Conservation (phyloP, 2,113 vertebrate species). For the Polypterus senegalus region DNA sequence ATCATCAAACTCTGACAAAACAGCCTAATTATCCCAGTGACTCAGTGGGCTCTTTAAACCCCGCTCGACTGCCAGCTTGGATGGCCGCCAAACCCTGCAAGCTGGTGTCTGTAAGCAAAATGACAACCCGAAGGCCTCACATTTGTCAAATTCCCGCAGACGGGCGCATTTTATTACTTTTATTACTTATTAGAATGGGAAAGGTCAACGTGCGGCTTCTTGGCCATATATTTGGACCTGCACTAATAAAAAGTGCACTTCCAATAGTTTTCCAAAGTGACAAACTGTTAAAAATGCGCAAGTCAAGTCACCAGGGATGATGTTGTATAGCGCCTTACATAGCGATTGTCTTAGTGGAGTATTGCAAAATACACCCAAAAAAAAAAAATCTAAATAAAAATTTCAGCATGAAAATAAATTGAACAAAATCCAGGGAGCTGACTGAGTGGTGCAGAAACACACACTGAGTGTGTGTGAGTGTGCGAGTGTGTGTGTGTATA, state of each 20-base stretch:
- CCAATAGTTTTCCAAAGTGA: constrained; percentile 26
- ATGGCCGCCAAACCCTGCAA: constrained; percentile 58
- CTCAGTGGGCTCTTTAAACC: constrained; percentile 54
- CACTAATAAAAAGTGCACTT: constrained; percentile 37
- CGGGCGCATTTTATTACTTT: neutral
- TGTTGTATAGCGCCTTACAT: too few relatives aligned
- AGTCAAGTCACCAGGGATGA: too few relatives aligned
- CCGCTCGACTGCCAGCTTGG: constrained; percentile 58
- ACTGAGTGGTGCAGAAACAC: too few relatives aligned
- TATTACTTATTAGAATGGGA: constrained; percentile 56
- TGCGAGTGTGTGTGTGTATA: too few relatives aligned
- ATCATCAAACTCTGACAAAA: constrained; percentile 87
- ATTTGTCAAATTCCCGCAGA: too few relatives aligned
- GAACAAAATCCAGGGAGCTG: too few relatives aligned
- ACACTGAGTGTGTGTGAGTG: too few relatives aligned
- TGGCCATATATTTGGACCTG: constrained; percentile 28
- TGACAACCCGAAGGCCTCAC: constrained; percentile 38
- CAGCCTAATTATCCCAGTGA: constrained; percentile 87
- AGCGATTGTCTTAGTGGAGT: too few relatives aligned
- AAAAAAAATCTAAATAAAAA: too few relatives aligned
- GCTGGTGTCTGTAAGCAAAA: constrained; percentile 73
- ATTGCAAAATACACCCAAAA: too few relatives aligned
- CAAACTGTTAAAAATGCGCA: too few relatives aligned
- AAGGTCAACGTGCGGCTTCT: constrained; percentile 52
- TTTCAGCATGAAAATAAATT: too few relatives aligned